A percentile compares a stretch with the other conserved stretches of the same genome.
Evolutionary conservation across 2,888 invertebrate genomes (phyloP).

Genomic region (Zeuzera pyrina): DNA sequence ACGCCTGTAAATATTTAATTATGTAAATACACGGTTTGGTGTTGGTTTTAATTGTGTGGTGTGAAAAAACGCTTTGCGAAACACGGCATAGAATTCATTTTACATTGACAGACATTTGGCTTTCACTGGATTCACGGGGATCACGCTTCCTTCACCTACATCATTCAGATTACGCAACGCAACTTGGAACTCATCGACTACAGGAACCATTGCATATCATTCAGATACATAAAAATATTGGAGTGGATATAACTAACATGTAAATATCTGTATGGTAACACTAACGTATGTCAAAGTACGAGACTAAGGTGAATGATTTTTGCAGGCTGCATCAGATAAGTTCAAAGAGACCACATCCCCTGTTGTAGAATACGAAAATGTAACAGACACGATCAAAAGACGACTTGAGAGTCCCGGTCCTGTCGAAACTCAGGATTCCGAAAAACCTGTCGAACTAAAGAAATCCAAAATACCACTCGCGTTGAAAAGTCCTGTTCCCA

Average conservation of each 20-base stretch:
- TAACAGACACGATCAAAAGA: constrained; percentile 77
- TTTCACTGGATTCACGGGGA: constrained; percentile 22
- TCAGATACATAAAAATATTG: not conserved
- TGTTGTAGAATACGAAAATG: constrained; percentile 66
- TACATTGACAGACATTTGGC: constrained; percentile 27
- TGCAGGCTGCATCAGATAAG: constrained; percentile 38
- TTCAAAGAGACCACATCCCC: constrained; percentile 14
- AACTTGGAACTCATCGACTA: not conserved
- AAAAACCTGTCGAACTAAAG: constrained; percentile 43
- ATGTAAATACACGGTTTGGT: constrained; percentile 17
- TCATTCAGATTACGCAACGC: constrained; percentile 16
- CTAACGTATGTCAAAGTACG: constrained; percentile 13
- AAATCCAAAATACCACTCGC: constrained; percentile 60
- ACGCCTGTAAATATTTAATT: constrained; percentile 21
- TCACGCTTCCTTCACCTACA: constrained; percentile 34
- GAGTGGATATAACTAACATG: constrained; percentile 1
- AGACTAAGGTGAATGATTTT: constrained; percentile 32
- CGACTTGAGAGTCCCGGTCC: constrained; percentile 66
- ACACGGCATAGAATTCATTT: constrained; percentile 28
- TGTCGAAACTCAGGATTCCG: constrained; percentile 47
- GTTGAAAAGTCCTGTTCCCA: constrained; percentile 50
- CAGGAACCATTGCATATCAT: not conserved
- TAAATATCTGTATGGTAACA: constrained; percentile 6
- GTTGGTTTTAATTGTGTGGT: constrained; percentile 33
- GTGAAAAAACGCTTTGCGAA: constrained; percentile 31